Percentiles rank a stretch among this genome's conserved stretches.
Conservation (phyloP, 2,888 invertebrate species). For the Noctua pronuba region DNA sequence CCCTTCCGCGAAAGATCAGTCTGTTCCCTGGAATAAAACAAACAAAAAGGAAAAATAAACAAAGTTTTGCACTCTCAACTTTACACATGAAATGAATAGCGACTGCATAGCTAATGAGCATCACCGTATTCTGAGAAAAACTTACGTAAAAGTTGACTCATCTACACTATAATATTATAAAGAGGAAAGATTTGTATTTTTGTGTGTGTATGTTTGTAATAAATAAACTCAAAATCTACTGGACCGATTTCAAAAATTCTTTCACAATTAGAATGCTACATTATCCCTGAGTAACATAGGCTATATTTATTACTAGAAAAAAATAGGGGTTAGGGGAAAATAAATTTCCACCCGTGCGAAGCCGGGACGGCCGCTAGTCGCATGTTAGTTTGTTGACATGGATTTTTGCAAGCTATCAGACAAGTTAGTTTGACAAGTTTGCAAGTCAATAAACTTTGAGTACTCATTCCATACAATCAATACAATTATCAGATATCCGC, state of each 20-base stretch:
- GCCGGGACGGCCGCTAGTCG: too few species aligned
- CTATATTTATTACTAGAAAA: too few species aligned
- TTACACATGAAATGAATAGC: not conserved
- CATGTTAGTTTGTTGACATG: not conserved
- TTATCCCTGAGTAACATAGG: too few species aligned
- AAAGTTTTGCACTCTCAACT: constrained; percentile 4
- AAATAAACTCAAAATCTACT: too few species aligned
- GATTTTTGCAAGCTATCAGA: not conserved
- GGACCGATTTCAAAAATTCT: too few species aligned
- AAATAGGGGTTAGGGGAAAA: too few species aligned
- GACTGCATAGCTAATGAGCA: constrained; percentile 10
- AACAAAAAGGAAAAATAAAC: not conserved
- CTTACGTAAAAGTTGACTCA: not conserved
- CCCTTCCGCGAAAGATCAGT: not conserved
- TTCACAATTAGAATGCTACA: too few species aligned
- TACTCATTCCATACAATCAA: not conserved
- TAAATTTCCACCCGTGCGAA: too few species aligned
- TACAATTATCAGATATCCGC: not conserved
- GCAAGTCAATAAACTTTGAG: not conserved
- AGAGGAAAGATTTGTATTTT: too few species aligned
- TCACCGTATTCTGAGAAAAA: constrained; percentile 1
- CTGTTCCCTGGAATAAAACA: not conserved
- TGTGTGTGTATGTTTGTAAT: too few species aligned
- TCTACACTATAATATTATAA: not conserved
- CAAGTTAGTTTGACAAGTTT: not conserved